phyloP scores from a whole-genome alignment of 2,113 vertebrate species.

The Crocuta crocuta region DNA sequence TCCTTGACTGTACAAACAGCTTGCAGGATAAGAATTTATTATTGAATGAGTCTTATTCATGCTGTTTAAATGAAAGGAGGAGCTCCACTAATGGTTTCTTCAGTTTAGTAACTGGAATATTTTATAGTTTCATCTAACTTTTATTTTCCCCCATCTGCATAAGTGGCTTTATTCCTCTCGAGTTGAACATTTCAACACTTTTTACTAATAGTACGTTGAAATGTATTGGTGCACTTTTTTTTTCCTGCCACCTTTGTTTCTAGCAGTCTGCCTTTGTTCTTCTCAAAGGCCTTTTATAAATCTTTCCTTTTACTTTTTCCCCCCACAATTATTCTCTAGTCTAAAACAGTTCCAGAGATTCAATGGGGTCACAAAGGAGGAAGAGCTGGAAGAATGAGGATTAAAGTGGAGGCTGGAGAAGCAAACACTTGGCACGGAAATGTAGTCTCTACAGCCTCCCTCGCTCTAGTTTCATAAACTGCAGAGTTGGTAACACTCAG shows the following conservation, averaged over 20 bases:
- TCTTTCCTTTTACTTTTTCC: neutral
- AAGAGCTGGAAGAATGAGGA: neutral
- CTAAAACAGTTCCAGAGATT: neutral
- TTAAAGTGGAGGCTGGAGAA: neutral
- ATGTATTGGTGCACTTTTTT: neutral
- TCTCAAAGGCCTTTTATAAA: neutral
- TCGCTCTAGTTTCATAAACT: neutral
- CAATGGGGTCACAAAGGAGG: neutral
- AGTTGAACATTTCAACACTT: conserved; percentile 16
- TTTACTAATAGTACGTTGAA: neutral
- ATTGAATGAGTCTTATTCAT: conserved; percentile 59
- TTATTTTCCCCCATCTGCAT: conserved; percentile 66
- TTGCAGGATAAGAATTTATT: conserved; percentile 68
- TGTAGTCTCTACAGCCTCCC: fast-evolving
- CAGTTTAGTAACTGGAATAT: conserved; percentile 68
- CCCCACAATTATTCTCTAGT: neutral
- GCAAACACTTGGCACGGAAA: neutral
- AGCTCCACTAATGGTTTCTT: conserved; percentile 49
- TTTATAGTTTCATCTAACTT: conserved; percentile 71
- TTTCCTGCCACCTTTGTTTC: neutral
- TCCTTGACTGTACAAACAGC: conserved; percentile 67
- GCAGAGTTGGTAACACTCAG: neutral
- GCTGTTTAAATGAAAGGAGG: conserved; percentile 66
- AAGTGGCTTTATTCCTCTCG: conserved; percentile 30
- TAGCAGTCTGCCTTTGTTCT: conserved; percentile 31